Evolutionary conservation across 2,888 invertebrate genomes (phyloP), one percentile per base, ranked within the genome.

Genomic region (Arrhopalites spinosus): DNA sequence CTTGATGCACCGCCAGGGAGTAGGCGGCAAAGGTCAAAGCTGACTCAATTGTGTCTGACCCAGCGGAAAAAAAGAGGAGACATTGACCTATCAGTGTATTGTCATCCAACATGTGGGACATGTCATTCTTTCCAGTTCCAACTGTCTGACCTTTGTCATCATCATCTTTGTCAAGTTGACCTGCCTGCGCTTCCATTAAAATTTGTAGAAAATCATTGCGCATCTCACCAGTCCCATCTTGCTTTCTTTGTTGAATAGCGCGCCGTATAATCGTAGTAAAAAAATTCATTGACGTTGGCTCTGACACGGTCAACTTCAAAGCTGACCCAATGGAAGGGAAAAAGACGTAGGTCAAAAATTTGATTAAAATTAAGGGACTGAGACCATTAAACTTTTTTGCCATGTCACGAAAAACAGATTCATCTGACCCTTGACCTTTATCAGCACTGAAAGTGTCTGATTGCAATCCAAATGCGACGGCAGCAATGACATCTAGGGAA

Each of bases 131-230:
- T 3, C 45, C 43, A 3, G 0, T 25, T n/a, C 45, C 61, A 0
- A 25, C 23, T 17, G 50, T 13, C 7, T 13, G 27, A n/a, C 45
- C 66, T 20, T 27, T 11, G 2, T 45, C 45, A 25, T 36, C 17
- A 8, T 74, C 68, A 7, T 67, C 68, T 23, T 20, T 20, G n/a
- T 69, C 59, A 15, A 56, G 43, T 20, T 74, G 53, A 17, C 74
- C 74, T 11, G 59, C 47, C 29, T 74, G 74, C 17, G 69, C 74
- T 61, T 74, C 68, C 0, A 74, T 5, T 29, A 74, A 20, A 25
- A 74, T 53, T 83, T 0, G 84, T 86, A 81, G 88, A 86, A 74
- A 72, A 50, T 72, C 72, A 1, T 72, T 43, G 7, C 72, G 61
- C 20, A 43, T 72, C n/a, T 59, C 59, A 15, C 23, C 23, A 5